Evolutionary conservation across 2,113 vertebrate species (phyloP).

Genomic region (Myiagra hebetior): DNA sequence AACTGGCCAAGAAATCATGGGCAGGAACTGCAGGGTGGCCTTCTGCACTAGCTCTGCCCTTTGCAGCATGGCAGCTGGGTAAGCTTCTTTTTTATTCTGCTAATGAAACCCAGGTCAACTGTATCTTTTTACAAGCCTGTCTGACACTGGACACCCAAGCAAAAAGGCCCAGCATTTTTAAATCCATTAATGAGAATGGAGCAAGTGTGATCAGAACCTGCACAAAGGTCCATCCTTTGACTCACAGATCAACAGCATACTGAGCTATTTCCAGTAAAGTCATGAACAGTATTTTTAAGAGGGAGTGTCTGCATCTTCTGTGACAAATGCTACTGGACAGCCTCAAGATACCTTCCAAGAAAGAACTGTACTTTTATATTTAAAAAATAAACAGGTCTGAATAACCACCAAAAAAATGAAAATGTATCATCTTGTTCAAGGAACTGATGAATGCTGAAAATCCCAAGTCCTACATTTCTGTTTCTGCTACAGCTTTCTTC

Average conservation of each 20-base stretch:
- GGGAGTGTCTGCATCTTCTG: background rate
- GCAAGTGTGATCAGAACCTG: background rate
- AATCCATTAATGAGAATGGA: background rate
- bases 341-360: background rate
- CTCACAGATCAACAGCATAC: background rate
- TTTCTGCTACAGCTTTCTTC: background rate
- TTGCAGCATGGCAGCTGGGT: background rate
- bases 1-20: conserved; percentile 13
- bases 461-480: background rate
- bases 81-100: background rate
- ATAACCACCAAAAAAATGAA: background rate
- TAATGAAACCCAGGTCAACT: conserved; percentile 15
- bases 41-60: background rate
- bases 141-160: background rate
- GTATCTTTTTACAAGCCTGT: background rate
- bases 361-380: background rate
- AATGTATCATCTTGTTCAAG: background rate
- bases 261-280: background rate
- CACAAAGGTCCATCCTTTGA: background rate
- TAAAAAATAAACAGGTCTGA: background rate
- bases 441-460: background rate
- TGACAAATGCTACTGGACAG: background rate
- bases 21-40: conserved; percentile 14
- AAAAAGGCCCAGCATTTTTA: background rate
- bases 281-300: background rate